These are phyloP conservation scores for Zaprionus taronus DNA, from an alignment of 1,140 invertebrate species.

Conservation along the genomic window DNA sequence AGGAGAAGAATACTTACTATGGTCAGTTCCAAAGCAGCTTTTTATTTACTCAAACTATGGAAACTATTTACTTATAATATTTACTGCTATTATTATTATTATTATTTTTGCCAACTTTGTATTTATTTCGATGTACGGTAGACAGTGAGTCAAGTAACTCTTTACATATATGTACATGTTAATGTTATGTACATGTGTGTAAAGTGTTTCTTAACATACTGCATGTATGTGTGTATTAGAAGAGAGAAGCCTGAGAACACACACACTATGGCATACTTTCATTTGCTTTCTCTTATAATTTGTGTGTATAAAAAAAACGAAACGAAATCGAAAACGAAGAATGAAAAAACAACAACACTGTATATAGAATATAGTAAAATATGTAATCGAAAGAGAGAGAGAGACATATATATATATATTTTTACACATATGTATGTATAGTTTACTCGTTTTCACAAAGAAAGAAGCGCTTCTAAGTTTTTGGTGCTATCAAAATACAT, in stretches of 20 bases:
- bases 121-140: constrained; percentile 59
- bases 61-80: constrained; percentile 33
- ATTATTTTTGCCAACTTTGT: constrained; percentile 75
- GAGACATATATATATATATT: constrained; percentile 7
- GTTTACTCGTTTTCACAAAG: constrained; percentile 42
- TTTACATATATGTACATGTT: no score
- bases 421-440: constrained; percentile 57
- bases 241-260: constrained; percentile 18
- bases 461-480: constrained; percentile 26
- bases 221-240: constrained; percentile 42
- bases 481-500: constrained; percentile 39
- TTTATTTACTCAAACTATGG: constrained; percentile 36
- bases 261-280: constrained; percentile 41
- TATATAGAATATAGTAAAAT: constrained; percentile 13
- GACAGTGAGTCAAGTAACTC: no score
- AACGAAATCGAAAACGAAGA: constrained; percentile 26
- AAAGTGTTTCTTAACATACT: no score
- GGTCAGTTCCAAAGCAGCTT: constrained; percentile 71
- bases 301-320: constrained; percentile 28
- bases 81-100: constrained; percentile 26
- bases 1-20: constrained; percentile 11
- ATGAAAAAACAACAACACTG: neutral
- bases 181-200: no score
- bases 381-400: neutral
- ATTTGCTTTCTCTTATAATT: constrained; percentile 33